Evolutionary conservation across 2,888 invertebrate species (phyloP).

Genomic region (Mellilla xanthometata): DNA sequence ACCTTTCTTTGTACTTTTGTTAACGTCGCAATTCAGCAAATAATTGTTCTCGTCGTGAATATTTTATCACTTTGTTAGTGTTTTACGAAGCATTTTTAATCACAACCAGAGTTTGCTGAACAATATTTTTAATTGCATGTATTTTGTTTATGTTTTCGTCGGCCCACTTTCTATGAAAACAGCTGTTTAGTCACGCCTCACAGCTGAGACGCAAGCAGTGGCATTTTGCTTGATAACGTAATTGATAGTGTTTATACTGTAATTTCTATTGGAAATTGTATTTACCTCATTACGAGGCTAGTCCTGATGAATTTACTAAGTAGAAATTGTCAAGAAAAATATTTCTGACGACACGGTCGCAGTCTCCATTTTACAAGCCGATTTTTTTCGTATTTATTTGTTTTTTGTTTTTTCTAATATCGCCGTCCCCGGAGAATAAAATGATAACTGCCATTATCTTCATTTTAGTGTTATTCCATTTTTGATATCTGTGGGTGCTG

Average conservation of each 20-base stretch:
- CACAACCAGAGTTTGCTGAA: conserved; percentile 9
- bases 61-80: conserved; percentile 24
- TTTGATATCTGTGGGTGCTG: too few species aligned
- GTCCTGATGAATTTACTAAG: background rate
- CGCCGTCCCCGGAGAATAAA: too few species aligned
- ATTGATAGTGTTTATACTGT: background rate
- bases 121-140: conserved; percentile 12
- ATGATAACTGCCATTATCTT: too few species aligned
- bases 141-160: conserved; percentile 29
- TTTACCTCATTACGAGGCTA: too few species aligned
- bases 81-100: conserved; percentile 15
- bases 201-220: conserved; percentile 49
- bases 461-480: too few species aligned
- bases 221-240: conserved; percentile 1
- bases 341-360: background rate
- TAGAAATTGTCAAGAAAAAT: background rate
- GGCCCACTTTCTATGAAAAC: conserved; percentile 65
- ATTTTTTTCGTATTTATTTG: background rate
- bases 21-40: conserved; percentile 49
- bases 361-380: background rate
- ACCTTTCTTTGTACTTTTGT: conserved; percentile 64
- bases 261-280: background rate
- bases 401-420: background rate
- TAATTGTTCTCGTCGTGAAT: conserved; percentile 30
- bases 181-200: conserved; percentile 73